Conservation (phyloP, 2,888 invertebrate genomes). For the Glaucopsyche alexis region DNA sequence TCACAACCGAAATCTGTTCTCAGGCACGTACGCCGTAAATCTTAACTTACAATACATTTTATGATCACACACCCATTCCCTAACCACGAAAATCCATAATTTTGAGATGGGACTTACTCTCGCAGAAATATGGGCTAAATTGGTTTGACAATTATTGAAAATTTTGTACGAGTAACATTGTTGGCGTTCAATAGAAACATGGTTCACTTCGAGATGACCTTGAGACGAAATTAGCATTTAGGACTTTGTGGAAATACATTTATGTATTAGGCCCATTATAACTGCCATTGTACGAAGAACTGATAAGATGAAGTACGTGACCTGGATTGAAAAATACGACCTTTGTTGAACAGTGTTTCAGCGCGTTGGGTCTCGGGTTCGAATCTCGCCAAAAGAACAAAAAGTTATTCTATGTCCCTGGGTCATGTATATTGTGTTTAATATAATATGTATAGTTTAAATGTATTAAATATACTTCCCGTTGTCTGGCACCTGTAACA, state of each 20-base stretch:
- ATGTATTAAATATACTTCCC: too few relatives aligned
- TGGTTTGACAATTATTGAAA: neutral
- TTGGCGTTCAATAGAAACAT: conserved; percentile 13
- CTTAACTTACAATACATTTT: conserved; percentile 18
- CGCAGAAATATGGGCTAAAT: neutral
- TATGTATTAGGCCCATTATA: neutral
- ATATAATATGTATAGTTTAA: too few relatives aligned
- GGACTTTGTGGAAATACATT: neutral
- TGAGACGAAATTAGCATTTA: conserved; percentile 23
- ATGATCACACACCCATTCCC: neutral
- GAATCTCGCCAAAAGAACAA: too few relatives aligned
- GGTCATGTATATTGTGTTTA: too few relatives aligned
- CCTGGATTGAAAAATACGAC: neutral
- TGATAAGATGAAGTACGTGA: conserved; percentile 1
- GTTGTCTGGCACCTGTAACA: too few relatives aligned
- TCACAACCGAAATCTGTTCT: conserved; percentile 7
- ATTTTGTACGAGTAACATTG: conserved; percentile 8
- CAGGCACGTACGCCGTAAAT: conserved; percentile 12
- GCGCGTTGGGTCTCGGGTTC: too few relatives aligned
- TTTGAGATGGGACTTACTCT: neutral
- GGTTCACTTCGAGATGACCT: conserved; percentile 19
- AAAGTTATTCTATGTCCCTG: too few relatives aligned
- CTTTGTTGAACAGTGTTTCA: too few relatives aligned
- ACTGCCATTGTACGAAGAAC: neutral
- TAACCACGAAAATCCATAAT: neutral